A percentile compares a stretch with the other conserved stretches of the same genome.
Conservation (phyloP, 1,140 invertebrate species). For the Tenebrio molitor region DNA sequence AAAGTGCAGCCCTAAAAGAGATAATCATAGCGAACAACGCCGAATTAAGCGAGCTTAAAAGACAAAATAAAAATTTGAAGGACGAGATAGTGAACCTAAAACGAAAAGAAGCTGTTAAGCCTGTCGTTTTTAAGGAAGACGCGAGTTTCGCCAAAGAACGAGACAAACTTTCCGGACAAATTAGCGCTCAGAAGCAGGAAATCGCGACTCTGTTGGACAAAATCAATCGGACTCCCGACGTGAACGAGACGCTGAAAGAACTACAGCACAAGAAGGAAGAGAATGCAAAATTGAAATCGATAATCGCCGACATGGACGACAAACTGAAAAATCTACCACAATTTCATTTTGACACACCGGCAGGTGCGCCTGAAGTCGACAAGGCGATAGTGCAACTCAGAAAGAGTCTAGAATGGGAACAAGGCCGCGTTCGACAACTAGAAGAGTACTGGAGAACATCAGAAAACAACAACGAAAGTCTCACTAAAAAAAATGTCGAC, state of each 20-base stretch:
- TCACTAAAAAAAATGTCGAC: too few relatives aligned
- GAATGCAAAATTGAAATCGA: neutral
- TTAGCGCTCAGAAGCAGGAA: slow-evolving; percentile 47
- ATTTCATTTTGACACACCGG: slow-evolving; percentile 16
- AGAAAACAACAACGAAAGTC: too few relatives aligned
- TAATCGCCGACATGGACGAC: slow-evolving; percentile 51
- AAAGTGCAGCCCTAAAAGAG: too few relatives aligned
- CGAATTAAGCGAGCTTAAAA: slow-evolving; percentile 6
- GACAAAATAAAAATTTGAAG: slow-evolving; percentile 2
- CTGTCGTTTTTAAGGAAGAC: neutral
- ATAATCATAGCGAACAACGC: too few relatives aligned
- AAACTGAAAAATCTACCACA: slow-evolving; percentile 54
- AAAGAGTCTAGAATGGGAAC: slow-evolving; percentile 42
- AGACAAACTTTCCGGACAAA: slow-evolving; percentile 37
- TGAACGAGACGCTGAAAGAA: slow-evolving; percentile 24
- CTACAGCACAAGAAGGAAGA: slow-evolving; percentile 37
- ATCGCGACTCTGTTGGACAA: slow-evolving; percentile 47
- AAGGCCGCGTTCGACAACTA: too few relatives aligned
- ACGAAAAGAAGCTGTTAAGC: neutral
- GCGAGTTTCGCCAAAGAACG: slow-evolving; percentile 9
- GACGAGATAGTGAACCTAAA: slow-evolving; percentile 39
- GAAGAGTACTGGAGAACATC: too few relatives aligned
- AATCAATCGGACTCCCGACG: slow-evolving; percentile 37
- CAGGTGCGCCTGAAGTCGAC: slow-evolving; percentile 50
- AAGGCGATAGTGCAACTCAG: slow-evolving; percentile 44